These are phyloP conservation scores for Catharus bicknelli DNA, from an alignment of 2,113 vertebrate species.

Conservation along the genomic window DNA sequence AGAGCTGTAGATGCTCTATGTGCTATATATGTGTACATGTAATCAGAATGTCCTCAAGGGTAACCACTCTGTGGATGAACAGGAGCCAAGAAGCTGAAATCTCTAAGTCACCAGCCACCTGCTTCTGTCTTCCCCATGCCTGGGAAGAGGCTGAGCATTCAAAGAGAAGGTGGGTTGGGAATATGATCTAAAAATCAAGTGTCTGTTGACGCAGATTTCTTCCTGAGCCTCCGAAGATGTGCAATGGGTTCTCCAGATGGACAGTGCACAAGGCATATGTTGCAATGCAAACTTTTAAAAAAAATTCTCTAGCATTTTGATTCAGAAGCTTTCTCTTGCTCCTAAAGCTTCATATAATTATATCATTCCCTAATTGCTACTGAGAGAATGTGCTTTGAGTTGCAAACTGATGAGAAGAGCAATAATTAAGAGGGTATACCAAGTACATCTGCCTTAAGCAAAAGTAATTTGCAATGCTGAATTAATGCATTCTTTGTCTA, in stretches of 20 bases:
- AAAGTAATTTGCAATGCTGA: conserved; percentile 65
- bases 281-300: background rate
- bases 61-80: background rate
- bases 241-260: background rate
- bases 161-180: background rate
- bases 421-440: conserved; percentile 66
- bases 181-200: background rate
- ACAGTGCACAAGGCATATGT: background rate
- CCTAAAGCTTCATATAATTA: background rate
- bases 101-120: background rate
- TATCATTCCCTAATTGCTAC: conserved; percentile 35
- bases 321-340: conserved; percentile 5
- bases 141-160: background rate
- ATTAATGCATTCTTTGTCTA: conserved; percentile 60
- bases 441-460: conserved; percentile 65
- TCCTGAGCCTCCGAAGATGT: background rate
- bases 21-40: no score
- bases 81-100: background rate
- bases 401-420: conserved; percentile 61
- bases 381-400: conserved; percentile 56
- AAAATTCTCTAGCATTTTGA: background rate
- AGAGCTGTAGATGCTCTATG: background rate
- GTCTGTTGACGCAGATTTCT: background rate
- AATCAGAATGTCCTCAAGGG: background rate
- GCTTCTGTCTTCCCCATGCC: background rate